Evolutionary conservation across 2,113 vertebrate species (phyloP).

Genomic region (Oreotrochilus melanogaster): DNA sequence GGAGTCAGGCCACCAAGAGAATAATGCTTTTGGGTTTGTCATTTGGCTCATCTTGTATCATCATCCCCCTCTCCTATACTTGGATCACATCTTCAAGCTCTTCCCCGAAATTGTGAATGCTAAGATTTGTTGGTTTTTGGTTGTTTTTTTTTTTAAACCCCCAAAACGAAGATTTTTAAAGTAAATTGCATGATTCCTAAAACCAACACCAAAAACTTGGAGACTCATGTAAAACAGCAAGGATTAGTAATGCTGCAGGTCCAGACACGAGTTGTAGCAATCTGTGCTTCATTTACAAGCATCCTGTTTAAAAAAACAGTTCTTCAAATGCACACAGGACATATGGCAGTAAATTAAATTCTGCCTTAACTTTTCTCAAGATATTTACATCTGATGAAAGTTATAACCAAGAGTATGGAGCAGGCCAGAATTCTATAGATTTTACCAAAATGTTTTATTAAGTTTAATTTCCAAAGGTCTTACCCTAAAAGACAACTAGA

Average conservation of each 20-base stretch:
- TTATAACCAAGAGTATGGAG: background rate
- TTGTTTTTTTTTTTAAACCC: background rate
- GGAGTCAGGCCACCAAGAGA: background rate
- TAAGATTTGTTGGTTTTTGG: background rate
- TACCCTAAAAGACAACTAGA: constrained; percentile 10
- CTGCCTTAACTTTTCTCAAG: background rate
- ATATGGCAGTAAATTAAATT: background rate
- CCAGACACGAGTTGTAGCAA: background rate
- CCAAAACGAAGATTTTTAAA: background rate
- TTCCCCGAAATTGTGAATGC: background rate
- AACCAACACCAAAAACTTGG: background rate
- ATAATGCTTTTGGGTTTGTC: background rate
- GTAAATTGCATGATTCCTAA: background rate
- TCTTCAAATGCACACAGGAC: background rate
- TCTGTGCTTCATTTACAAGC: background rate
- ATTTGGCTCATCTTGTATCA: background rate
- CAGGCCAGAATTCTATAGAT: background rate
- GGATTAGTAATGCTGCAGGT: background rate
- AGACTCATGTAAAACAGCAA: background rate
- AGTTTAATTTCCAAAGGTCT: constrained; percentile 28
- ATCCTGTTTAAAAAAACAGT: background rate
- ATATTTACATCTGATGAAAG: background rate
- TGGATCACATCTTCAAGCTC: background rate
- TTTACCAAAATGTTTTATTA: constrained; percentile 45
- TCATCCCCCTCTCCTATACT: background rate